These are phyloP conservation scores for Agelastica alni DNA, from an alignment of 2,888 invertebrate species.

Conservation along the genomic window DNA sequence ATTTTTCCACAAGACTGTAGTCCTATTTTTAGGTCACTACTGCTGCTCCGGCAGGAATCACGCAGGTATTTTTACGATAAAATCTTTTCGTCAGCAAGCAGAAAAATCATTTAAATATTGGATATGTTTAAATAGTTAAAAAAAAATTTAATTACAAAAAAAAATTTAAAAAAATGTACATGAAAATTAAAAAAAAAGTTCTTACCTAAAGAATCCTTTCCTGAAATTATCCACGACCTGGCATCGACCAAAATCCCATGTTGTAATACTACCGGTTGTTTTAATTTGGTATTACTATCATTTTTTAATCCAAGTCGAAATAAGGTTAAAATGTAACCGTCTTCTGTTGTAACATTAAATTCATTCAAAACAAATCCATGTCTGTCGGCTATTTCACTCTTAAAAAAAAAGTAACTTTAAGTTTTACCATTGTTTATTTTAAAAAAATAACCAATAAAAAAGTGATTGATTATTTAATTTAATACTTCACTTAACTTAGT, in stretches of 20 bases:
- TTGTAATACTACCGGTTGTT: conserved; percentile 36
- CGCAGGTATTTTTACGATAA: not conserved
- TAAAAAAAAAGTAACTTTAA: not conserved
- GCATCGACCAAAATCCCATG: conserved; percentile 37
- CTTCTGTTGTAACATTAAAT: conserved; percentile 71
- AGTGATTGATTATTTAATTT: no score
- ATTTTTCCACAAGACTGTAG: no score
- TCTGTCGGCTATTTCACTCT: conserved; percentile 33
- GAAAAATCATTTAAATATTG: not conserved
- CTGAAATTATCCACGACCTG: conserved; percentile 36
- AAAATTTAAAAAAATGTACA: no score
- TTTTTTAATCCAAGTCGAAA: conserved; percentile 32
- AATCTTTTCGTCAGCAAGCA: no score
- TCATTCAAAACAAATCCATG: conserved; percentile 70
- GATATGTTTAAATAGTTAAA: not conserved
- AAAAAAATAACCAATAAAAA: no score
- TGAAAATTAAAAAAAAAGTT: not conserved
- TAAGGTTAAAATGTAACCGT: conserved; percentile 76
- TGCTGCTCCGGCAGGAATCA: no score
- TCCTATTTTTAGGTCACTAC: no score
- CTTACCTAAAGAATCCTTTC: conserved; percentile 37
- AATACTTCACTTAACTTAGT: no score
- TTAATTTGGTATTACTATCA: conserved; percentile 1
- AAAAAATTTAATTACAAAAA: not conserved
- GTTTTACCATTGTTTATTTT: no score